phyloP scores from a whole-genome alignment of 2,888 invertebrate genomes.

The Nemurella pictetii region DNA sequence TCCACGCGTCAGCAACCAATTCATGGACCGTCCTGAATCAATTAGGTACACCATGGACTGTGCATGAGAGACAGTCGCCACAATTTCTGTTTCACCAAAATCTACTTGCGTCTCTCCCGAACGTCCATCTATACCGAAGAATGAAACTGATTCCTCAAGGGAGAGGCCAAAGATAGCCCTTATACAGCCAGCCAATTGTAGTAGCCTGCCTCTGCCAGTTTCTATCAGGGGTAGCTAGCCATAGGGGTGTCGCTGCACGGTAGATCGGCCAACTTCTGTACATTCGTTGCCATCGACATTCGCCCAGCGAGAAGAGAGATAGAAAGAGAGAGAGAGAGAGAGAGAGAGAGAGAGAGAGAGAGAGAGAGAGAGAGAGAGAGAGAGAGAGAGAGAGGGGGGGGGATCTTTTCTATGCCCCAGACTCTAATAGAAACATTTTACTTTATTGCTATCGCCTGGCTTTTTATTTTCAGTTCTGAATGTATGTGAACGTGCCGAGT shows the following conservation, averaged over 20 bases:
- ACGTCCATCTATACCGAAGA: not conserved
- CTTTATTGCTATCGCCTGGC: not conserved
- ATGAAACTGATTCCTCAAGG: not conserved
- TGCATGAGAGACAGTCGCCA: too few species aligned
- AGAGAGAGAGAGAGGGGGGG: too few species aligned
- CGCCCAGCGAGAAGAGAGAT: not conserved
- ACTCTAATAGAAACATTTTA: not conserved
- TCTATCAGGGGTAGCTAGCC: not conserved
- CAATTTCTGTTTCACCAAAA: not conserved
- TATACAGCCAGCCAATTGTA: not conserved
- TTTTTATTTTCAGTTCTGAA: not conserved
- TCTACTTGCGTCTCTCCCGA: not conserved
- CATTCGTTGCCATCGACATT: not conserved
- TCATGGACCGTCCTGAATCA: too few species aligned
- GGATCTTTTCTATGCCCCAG: not conserved
- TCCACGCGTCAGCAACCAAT: too few species aligned
- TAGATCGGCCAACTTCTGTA: not conserved
- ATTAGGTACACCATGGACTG: too few species aligned
- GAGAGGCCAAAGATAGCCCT: not conserved
- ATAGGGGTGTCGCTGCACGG: too few species aligned
- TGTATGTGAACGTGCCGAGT: not conserved
- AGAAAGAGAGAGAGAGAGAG: too few species aligned
- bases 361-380: too few species aligned
- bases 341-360: too few species aligned
- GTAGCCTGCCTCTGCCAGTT: not conserved